Conservation (phyloP, 2,888 invertebrate species). For the Pemphredon lugubris region DNA sequence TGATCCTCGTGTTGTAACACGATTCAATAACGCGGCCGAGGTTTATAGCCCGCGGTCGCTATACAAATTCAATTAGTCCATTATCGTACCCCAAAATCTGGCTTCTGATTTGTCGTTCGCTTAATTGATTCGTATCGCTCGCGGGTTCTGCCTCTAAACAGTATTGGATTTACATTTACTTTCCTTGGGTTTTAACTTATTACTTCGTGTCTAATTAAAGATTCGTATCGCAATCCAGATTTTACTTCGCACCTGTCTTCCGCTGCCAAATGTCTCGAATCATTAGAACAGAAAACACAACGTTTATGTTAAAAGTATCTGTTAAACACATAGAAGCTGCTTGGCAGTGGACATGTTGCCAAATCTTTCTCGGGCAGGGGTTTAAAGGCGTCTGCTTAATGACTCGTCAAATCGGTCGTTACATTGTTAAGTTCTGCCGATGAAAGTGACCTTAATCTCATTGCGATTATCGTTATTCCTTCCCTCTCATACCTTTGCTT, state of each 20-base stretch:
- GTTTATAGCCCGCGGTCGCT: conserved; percentile 30
- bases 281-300: conserved; percentile 56
- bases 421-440: background rate
- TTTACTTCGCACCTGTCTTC: conserved; percentile 57
- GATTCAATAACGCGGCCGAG: background rate
- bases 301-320: conserved; percentile 56
- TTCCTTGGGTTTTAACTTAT: conserved; percentile 26
- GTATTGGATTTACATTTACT: background rate
- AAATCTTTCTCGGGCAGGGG: conserved; percentile 31
- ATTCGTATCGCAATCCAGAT: conserved; percentile 25
- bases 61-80: no score
- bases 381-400: conserved; percentile 42
- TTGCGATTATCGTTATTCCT: background rate
- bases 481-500: background rate
- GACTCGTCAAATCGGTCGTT: conserved; percentile 48
- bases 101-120: no score
- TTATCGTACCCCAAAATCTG: no score
- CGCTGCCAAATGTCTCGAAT: conserved; percentile 60
- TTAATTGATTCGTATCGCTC: no score
- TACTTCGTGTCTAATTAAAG: conserved; percentile 55
- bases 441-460: conserved; percentile 1
- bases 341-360: conserved; percentile 47
- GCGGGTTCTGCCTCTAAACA: background rate
- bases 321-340: conserved; percentile 34
- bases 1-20: no score